phyloP scores from a whole-genome alignment of 30 jellyfish, hydroid and myxozoan species.

The Hydra vulgaris region DNA sequence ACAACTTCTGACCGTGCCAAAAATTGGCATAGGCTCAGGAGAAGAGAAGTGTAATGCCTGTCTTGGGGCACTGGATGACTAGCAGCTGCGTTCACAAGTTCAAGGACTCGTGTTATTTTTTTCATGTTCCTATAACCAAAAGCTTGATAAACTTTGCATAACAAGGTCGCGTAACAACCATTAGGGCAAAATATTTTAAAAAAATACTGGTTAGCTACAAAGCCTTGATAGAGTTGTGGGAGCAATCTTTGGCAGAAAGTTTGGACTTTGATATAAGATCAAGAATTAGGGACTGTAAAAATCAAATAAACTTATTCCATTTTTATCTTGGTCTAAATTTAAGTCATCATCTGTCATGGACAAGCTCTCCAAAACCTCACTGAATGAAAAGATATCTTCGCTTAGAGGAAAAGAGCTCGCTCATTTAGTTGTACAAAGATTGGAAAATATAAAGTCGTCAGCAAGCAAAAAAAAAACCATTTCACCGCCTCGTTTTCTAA shows the following conservation, averaged over 20 bases:
- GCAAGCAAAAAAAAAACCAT: background rate
- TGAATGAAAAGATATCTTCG: conserved; percentile 19
- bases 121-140: too few species aligned
- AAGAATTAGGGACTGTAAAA: conserved; percentile 22
- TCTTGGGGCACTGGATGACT: too few species aligned
- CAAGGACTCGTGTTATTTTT: too few species aligned
- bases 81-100: too few species aligned
- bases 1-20: too few species aligned
- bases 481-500: background rate
- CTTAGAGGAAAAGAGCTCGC: conserved; percentile 22
- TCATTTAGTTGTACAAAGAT: background rate
- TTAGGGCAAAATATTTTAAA: conserved; percentile 16
- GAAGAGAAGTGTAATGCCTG: too few species aligned
- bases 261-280: too few species aligned
- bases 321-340: conserved; percentile 7
- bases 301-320: background rate
- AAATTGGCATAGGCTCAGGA: too few species aligned
- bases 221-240: too few species aligned
- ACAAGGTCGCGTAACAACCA: conserved; percentile 30
- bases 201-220: conserved; percentile 17
- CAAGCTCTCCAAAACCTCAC: background rate
- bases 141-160: conserved; percentile 21
- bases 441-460: conserved; percentile 5
- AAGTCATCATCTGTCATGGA: background rate
- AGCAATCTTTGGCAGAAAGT: too few species aligned